These are phyloP conservation scores for Trichonephila clavipes DNA, from an alignment of 1,140 invertebrate genomes.

Conservation along the genomic window DNA sequence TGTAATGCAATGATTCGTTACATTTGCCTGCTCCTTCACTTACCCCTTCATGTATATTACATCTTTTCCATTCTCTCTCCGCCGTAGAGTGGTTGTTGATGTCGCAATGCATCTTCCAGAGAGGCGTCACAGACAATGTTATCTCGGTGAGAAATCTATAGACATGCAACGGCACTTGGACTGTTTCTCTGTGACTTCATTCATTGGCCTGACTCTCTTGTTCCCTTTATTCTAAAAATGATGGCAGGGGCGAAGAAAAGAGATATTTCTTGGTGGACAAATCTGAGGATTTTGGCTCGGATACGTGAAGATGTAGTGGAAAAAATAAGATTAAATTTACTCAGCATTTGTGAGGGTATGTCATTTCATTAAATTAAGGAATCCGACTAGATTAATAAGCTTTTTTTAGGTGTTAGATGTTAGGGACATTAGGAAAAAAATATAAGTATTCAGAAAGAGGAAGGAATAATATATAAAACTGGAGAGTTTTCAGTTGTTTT, in stretches of 20 bases:
- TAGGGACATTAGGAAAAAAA: no score
- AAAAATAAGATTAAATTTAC: neutral
- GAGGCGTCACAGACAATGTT: conserved; percentile 12
- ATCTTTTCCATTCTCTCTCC: neutral
- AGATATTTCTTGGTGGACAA: neutral
- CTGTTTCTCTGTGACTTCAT: neutral
- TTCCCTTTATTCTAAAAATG: neutral
- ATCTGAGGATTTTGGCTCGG: neutral
- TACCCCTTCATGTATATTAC: conserved; percentile 16
- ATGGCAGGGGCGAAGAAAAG: neutral
- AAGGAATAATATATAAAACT: no score
- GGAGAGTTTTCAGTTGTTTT: no score
- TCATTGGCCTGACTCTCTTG: neutral
- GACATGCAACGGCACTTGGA: conserved; percentile 61
- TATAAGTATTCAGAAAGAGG: no score
- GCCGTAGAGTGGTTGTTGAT: conserved; percentile 41
- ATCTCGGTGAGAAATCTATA: conserved; percentile 42
- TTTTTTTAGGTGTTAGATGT: no score
- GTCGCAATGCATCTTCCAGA: conserved; percentile 59
- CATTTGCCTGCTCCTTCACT: neutral
- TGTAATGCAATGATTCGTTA: neutral
- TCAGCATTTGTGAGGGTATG: neutral
- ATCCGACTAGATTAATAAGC: no score
- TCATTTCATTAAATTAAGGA: no score
- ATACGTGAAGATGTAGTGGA: neutral